Evolutionary conservation across 2,888 invertebrate species (phyloP).

Genomic region (Sicus ferrugineus): DNA sequence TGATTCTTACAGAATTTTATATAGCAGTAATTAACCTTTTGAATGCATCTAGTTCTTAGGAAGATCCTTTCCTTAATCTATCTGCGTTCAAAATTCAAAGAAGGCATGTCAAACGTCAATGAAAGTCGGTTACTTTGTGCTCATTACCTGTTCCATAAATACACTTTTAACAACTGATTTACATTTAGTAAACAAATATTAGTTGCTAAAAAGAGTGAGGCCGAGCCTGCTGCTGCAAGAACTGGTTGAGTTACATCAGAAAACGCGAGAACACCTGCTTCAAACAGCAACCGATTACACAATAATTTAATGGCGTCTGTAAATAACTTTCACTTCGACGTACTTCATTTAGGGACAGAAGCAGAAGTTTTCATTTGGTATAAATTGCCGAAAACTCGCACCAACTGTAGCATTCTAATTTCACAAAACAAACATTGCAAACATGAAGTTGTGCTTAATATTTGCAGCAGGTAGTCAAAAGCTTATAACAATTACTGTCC

Average conservation of each 20-base stretch:
- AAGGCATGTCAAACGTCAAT: no score
- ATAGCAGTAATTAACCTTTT: no score
- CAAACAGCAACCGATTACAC: neutral
- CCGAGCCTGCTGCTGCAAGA: neutral
- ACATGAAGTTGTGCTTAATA: conserved; percentile 36
- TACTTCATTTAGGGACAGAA: neutral
- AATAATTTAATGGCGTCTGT: neutral
- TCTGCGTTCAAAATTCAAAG: no score
- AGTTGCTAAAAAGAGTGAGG: neutral
- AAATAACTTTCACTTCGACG: neutral
- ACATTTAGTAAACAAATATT: neutral
- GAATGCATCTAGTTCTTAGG: no score
- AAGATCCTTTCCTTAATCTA: no score
- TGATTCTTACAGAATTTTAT: no score
- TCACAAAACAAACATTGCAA: conserved; percentile 11
- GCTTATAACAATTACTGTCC: neutral
- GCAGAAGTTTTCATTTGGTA: neutral
- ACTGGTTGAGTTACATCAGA: conserved; percentile 16
- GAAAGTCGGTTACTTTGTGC: neutral
- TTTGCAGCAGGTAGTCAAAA: conserved; percentile 51
- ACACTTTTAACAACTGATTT: neutral
- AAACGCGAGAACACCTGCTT: neutral
- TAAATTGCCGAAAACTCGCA: conserved; percentile 9
- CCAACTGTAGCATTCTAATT: conserved; percentile 29
- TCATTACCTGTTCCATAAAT: neutral